These are phyloP conservation scores for Crossaster papposus DNA, from an alignment of 53 echinoderm and acorn worm genomes.

Conservation along the genomic window DNA sequence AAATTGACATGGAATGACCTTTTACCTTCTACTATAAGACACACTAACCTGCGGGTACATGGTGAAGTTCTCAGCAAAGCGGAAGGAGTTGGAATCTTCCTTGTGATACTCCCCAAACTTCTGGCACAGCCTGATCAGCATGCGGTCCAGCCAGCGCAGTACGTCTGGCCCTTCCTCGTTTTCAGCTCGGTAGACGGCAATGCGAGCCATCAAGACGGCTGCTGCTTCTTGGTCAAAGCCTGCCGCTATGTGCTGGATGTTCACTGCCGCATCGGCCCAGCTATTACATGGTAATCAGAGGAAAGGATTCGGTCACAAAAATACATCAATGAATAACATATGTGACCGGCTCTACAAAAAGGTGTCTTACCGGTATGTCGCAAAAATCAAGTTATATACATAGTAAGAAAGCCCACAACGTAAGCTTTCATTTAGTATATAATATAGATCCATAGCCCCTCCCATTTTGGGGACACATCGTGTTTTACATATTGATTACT, in stretches of 20 bases:
- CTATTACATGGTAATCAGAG: slow-evolving; percentile 37
- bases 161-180: slow-evolving; percentile 96
- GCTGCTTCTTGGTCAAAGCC: slow-evolving; percentile 98
- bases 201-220: slow-evolving; percentile 91
- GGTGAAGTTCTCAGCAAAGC: slow-evolving; percentile 89
- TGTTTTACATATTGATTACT: no score
- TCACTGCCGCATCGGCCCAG: slow-evolving; percentile 96
- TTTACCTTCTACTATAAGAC: no score
- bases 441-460: no score
- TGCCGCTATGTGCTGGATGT: slow-evolving; percentile 91
- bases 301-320: background rate
- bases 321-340: background rate
- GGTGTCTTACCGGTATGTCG: no score
- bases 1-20: no score
- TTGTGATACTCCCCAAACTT: slow-evolving; percentile 99
- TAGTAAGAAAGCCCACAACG: no score
- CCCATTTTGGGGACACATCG: no score
- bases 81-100: slow-evolving; percentile 95
- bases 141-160: slow-evolving; percentile 93
- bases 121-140: slow-evolving; percentile 96
- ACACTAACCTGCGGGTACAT: slow-evolving; percentile 91
- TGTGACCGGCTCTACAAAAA: no score
- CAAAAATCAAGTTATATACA: no score
- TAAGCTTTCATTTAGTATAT: no score
- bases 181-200: slow-evolving; percentile 84